phyloP scores from a whole-genome alignment of 2,797 vertebrate genomes.

The Fratercula arctica region DNA sequence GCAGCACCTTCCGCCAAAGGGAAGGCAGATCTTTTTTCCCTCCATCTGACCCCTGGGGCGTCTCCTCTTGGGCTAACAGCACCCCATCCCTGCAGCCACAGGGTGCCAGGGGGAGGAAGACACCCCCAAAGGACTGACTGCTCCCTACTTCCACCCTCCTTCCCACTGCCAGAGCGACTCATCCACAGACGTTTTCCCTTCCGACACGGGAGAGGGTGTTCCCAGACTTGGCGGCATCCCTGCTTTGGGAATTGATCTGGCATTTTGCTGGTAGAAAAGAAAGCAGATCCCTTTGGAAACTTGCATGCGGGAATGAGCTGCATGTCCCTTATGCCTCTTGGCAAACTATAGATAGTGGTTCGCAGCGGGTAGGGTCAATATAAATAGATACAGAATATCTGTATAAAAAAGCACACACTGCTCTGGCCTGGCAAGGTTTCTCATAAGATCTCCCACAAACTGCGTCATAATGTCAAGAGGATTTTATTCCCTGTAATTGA shows the following conservation, averaged over 20 bases:
- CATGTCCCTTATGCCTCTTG: neutral
- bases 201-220: neutral
- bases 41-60: neutral
- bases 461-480: constrained; percentile 54
- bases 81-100: neutral
- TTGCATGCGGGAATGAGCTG: neutral
- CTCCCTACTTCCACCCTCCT: neutral
- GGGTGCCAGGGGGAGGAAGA: neutral
- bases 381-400: constrained; percentile 14
- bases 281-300: neutral
- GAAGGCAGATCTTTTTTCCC: neutral
- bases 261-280: neutral
- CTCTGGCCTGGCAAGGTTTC: constrained; percentile 32
- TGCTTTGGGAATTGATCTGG: neutral
- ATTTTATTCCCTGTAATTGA: constrained; percentile 62
- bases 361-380: neutral
- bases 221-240: neutral
- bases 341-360: neutral
- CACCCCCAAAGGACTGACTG: neutral
- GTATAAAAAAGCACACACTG: neutral
- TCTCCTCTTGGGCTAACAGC: neutral
- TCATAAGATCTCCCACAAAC: constrained; percentile 58
- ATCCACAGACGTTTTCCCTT: neutral
- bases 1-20: neutral
- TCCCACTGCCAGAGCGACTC: neutral